phyloP scores from a whole-genome alignment of 1,140 invertebrate genomes.

The Eumaeus atala region DNA sequence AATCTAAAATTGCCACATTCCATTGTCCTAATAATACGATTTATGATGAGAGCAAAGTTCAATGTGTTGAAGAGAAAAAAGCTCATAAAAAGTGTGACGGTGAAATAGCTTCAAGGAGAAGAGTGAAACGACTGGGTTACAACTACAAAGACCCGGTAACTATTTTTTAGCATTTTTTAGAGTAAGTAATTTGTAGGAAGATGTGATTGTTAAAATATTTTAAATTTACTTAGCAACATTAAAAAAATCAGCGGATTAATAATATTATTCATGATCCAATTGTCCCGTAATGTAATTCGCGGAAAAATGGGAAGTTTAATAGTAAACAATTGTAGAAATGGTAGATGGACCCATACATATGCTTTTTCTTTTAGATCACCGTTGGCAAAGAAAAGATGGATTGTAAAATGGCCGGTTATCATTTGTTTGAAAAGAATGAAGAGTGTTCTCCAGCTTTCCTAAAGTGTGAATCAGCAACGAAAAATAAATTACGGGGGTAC shows the following conservation, averaged over 20 bases:
- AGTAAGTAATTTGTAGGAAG: no score
- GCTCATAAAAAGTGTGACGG: constrained; percentile 75
- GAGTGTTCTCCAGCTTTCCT: constrained; percentile 82
- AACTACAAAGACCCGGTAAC: constrained; percentile 77
- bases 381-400: constrained; percentile 72
- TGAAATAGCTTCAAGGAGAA: constrained; percentile 68
- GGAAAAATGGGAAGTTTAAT: not conserved
- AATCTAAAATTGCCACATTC: constrained; percentile 82
- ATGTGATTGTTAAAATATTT: no score
- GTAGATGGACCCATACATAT: not conserved
- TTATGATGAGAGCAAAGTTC: constrained; percentile 82
- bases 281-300: not conserved
- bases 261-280: no score
- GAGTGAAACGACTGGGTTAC: constrained; percentile 73
- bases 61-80: constrained; percentile 79
- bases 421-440: constrained; percentile 77
- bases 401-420: constrained; percentile 82
- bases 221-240: no score
- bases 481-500: constrained; percentile 78
- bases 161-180: constrained; percentile 13
- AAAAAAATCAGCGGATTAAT: no score
- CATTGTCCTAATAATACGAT: constrained; percentile 84
- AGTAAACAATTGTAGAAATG: not conserved
- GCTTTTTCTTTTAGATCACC: constrained; percentile 75
- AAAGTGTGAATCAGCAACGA: constrained; percentile 78